Conservation (phyloP, 2,888 invertebrate genomes). For the Hirtodrosophila confusa region DNA sequence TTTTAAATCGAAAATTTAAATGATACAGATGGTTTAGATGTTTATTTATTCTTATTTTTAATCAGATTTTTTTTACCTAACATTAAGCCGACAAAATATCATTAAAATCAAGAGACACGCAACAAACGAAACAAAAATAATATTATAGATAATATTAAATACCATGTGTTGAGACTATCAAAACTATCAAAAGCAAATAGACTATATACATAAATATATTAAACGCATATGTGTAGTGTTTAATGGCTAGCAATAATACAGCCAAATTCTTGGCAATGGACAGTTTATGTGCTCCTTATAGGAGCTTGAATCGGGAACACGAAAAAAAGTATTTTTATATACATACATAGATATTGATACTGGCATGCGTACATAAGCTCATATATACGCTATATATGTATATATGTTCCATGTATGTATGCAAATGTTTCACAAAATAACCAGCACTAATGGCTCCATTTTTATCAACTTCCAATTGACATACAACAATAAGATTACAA, state of each 20-base stretch:
- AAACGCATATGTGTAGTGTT: constrained; percentile 44
- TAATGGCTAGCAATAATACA: constrained; percentile 45
- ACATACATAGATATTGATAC: constrained; percentile 19
- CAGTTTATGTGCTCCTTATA: constrained; percentile 71
- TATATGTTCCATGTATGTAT: constrained; percentile 11
- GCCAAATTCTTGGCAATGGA: constrained; percentile 54
- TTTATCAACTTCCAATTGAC: constrained; percentile 57
- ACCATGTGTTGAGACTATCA: constrained; percentile 52
- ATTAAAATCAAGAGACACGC: constrained; percentile 41
- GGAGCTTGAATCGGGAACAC: constrained; percentile 70
- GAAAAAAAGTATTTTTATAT: constrained; percentile 53
- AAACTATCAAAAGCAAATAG: constrained; percentile 45
- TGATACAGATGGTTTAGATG: constrained; percentile 29
- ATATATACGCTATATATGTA: constrained; percentile 22
- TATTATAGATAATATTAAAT: constrained; percentile 21
- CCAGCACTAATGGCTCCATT: constrained; percentile 35
- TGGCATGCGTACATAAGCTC: constrained; percentile 10
- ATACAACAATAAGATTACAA: constrained; percentile 50
- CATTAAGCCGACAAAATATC: constrained; percentile 38
- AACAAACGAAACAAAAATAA: constrained; percentile 15
- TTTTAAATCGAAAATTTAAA: constrained; percentile 36
- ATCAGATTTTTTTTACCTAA: constrained; percentile 40
- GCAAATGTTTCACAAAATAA: constrained; percentile 22
- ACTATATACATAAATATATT: constrained; percentile 31
- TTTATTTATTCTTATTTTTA: constrained; percentile 42